Percentiles rank a stretch among this genome's conserved stretches.
These are phyloP conservation scores for Cheumatopsyche charites DNA, from an alignment of 1,140 invertebrate genomes.

Conservation along the genomic window DNA sequence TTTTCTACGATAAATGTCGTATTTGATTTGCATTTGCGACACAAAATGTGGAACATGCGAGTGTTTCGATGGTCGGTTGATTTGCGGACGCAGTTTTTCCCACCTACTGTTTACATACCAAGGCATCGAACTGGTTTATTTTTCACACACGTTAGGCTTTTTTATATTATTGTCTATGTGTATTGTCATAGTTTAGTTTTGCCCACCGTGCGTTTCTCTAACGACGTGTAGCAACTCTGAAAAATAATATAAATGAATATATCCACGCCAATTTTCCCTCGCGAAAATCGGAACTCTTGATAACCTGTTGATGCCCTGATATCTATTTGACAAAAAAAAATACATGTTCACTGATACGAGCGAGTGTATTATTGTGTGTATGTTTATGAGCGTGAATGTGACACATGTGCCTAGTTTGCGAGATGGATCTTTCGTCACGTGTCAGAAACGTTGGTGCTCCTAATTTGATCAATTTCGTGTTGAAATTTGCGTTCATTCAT, in stretches of 20 bases:
- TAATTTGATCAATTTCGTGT: too few relatives aligned
- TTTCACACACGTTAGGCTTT: background rate
- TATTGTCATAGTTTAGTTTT: background rate
- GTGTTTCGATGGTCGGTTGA: background rate
- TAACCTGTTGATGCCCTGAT: constrained; percentile 23
- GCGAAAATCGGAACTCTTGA: constrained; percentile 10
- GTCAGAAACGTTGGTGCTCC: too few relatives aligned
- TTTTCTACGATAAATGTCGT: too few relatives aligned
- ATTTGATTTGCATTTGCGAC: too few relatives aligned
- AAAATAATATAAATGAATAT: background rate
- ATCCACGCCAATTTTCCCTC: constrained; percentile 13
- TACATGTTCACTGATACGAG: background rate
- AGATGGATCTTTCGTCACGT: background rate
- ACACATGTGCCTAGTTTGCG: background rate
- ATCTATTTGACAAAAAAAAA: constrained; percentile 3
- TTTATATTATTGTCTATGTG: background rate
- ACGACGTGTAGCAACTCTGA: background rate
- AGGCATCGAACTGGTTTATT: constrained; percentile 25
- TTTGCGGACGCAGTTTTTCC: constrained; percentile 19
- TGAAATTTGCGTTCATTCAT: too few relatives aligned
- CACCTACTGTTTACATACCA: constrained; percentile 15
- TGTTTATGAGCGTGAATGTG: background rate
- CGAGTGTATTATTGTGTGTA: background rate
- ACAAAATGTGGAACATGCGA: background rate
- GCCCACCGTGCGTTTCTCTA: constrained; percentile 4